These are phyloP conservation scores for Kuschelorhynchus macadamiae DNA, from an alignment of 2,888 invertebrate species.

Conservation along the genomic window DNA sequence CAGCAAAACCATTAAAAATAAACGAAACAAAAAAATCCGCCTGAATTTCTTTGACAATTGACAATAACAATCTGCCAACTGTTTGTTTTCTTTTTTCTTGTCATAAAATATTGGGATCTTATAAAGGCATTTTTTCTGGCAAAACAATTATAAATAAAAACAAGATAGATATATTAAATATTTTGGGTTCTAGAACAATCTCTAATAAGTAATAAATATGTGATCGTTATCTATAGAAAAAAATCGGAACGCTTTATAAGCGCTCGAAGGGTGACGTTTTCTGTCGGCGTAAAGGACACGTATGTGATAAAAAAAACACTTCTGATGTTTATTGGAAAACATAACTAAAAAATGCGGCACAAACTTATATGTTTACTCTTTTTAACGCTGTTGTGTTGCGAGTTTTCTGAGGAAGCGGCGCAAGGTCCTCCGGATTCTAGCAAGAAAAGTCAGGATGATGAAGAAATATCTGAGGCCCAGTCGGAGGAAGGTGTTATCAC, in stretches of 20 bases:
- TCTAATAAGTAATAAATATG: background rate
- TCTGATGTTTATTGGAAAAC: constrained; percentile 27
- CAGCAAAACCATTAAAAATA: too few species aligned
- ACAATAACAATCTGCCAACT: too few species aligned
- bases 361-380: constrained; percentile 53
- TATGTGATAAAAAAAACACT: constrained; percentile 29
- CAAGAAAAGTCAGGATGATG: constrained; percentile 39
- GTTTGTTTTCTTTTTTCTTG: too few species aligned
- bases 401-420: constrained; percentile 61
- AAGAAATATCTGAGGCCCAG: constrained; percentile 26
- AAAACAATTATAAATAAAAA: background rate
- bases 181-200: background rate
- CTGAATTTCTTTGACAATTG: too few species aligned
- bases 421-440: constrained; percentile 56
- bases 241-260: too few species aligned
- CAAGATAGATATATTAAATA: background rate
- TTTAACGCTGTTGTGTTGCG: constrained; percentile 61
- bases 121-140: too few species aligned
- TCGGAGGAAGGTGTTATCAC: constrained; percentile 19
- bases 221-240: too few species aligned
- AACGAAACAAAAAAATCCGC: too few species aligned
- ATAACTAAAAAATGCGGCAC: constrained; percentile 43
- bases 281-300: constrained; percentile 27
- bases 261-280: constrained; percentile 32
- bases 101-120: too few species aligned